Percentiles rank a stretch among this genome's conserved stretches.
phyloP scores from a whole-genome alignment of 2,888 invertebrate genomes.

The Drosophila anceps region DNA sequence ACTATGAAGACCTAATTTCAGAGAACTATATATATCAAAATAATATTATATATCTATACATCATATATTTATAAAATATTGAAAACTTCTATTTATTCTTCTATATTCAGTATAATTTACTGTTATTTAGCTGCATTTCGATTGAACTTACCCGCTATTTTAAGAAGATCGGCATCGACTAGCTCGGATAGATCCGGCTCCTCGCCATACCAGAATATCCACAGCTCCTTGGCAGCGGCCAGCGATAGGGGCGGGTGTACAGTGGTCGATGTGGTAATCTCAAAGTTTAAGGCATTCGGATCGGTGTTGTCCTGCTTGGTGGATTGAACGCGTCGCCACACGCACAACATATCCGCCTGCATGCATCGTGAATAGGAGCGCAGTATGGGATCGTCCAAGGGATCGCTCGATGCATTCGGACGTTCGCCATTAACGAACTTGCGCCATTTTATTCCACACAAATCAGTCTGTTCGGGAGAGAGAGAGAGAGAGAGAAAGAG shows the following conservation, averaged over 20 bases:
- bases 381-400: slow-evolving; percentile 95
- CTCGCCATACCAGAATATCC: slow-evolving; percentile 99
- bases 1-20: neutral
- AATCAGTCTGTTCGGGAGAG: slow-evolving; percentile 93
- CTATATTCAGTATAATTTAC: no score
- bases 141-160: slow-evolving; percentile 91
- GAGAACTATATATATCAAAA: no score
- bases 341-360: slow-evolving; percentile 97
- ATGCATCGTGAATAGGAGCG: slow-evolving; percentile 96
- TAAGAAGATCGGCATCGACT: slow-evolving; percentile 94
- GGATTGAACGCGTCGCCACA: slow-evolving; percentile 96
- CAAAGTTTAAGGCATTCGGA: slow-evolving; percentile 86
- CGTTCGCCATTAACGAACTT: slow-evolving; percentile 93
- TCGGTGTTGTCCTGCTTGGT: slow-evolving; percentile 86
- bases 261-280: slow-evolving; percentile 85
- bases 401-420: slow-evolving; percentile 87
- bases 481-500: neutral
- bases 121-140: neutral
- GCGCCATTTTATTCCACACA: slow-evolving; percentile 99
- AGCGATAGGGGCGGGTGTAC: slow-evolving; percentile 92
- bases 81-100: no score
- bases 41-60: no score
- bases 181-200: slow-evolving; percentile 95
- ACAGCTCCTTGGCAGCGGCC: slow-evolving; percentile 97
- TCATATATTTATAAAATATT: no score